Evolutionary conservation across 2,888 invertebrate genomes (phyloP), one percentile per base, ranked within the genome.

Genomic region (Julus scandinavius): DNA sequence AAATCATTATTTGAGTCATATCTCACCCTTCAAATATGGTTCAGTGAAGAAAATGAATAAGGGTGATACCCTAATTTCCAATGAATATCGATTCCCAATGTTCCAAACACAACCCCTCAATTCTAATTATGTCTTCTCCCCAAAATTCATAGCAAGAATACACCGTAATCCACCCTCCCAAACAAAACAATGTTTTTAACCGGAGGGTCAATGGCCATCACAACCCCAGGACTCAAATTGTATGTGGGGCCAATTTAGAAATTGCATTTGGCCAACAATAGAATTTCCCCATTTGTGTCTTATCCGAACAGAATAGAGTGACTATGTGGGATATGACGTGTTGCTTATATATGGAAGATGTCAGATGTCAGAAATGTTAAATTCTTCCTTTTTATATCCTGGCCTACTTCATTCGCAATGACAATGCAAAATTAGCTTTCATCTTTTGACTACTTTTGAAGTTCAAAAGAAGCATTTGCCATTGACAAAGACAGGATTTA

Each of bases 1-100:
- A 72, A 72, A 72, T 80, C 80, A 80, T 29, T 40, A 38, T 38
- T 80, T 80, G 80, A 80, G 38, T 38, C 80, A 80, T 80, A 80
- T 80, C 80, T 72, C 29, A 29, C 29, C 80, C 80, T 9, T 15
- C 38, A 13, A 40, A 13, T 2, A 13, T 9, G 80, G 80, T 40
- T 38, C 38, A 80, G 15, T 80, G 13, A 11, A 38, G 15, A 80
- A 29, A 20, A 80, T 38, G 13, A 80, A 72, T 72, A 80, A 45
- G 80, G 80, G 80, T 40, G 38, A 38, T 80, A 80, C 80, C 80
- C 38, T 38, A 80, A 29, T 40, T 80, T 80, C 38, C 80, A 80
- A 80, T 72, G 9, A 72, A 72, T 72, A 72, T 80, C 80, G 80
- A 80, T 80, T 80, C 11, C 38, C 80, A 80, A 40, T 38, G 80